Evolutionary conservation across 2,797 vertebrate species (phyloP).

Genomic region (Melanotaenia trifasciata): DNA sequence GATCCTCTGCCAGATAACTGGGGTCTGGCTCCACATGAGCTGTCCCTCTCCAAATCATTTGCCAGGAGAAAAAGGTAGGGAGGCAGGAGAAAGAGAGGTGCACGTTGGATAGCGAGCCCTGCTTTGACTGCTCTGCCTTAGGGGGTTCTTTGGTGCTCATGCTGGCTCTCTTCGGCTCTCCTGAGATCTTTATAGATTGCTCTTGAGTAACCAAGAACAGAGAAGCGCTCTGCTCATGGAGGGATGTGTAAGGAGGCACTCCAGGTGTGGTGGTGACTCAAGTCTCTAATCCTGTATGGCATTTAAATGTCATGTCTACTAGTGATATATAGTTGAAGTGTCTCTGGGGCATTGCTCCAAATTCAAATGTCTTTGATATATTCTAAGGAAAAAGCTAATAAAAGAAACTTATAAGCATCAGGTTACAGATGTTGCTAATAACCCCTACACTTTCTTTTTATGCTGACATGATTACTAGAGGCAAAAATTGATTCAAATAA

Average conservation of each 20-base stretch:
- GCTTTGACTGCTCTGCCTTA: conserved; percentile 52
- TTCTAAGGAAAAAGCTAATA: conserved; percentile 58
- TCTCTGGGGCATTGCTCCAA: conserved; percentile 38
- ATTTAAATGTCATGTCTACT: conserved; percentile 82
- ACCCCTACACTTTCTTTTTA: conserved; percentile 8
- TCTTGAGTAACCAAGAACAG: conserved; percentile 42
- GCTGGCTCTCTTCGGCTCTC: conserved; percentile 29
- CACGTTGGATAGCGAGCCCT: conserved; percentile 50
- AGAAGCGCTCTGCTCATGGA: conserved; percentile 40
- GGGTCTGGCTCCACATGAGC: conserved; percentile 73
- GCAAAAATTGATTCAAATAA: conserved; percentile 39
- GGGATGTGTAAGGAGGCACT: conserved; percentile 49
- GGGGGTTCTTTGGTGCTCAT: conserved; percentile 43
- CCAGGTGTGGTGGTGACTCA: conserved; percentile 67
- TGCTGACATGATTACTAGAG: conserved; percentile 16
- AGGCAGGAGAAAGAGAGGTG: conserved; percentile 59
- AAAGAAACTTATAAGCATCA: conserved; percentile 37
- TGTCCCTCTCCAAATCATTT: conserved; percentile 76
- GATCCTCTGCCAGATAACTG: conserved; percentile 85
- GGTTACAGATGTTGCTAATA: conserved; percentile 28
- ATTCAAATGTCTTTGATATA: conserved; percentile 55
- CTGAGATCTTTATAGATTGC: conserved; percentile 42
- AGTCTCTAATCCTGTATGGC: conserved; percentile 75
- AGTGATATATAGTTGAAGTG: conserved; percentile 69
- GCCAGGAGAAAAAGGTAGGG: conserved; percentile 70